Evolutionary conservation across 2,113 vertebrate genomes (phyloP).

Genomic region (Strix aluco): DNA sequence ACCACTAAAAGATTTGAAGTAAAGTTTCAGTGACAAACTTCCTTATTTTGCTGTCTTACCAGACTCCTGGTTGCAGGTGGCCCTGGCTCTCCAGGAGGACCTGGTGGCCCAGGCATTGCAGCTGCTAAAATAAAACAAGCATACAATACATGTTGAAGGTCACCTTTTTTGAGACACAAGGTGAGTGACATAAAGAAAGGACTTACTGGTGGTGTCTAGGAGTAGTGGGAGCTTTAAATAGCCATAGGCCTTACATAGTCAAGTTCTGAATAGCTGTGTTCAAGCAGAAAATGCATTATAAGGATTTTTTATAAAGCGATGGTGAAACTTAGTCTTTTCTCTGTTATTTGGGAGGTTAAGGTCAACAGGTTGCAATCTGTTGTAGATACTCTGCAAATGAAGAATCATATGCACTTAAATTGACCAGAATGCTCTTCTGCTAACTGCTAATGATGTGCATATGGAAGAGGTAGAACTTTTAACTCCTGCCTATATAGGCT

Average conservation of each 20-base stretch:
- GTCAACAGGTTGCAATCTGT: not conserved
- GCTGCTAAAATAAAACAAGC: constrained; percentile 71
- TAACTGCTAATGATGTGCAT: not conserved
- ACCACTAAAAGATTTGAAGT: not conserved
- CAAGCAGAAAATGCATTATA: not conserved
- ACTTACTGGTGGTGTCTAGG: not conserved
- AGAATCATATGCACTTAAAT: not conserved
- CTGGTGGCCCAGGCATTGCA: constrained; percentile 85
- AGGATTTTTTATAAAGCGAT: not conserved
- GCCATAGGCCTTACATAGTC: not conserved
- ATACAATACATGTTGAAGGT: not conserved
- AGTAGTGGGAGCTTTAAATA: not conserved
- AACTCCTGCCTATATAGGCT: not conserved
- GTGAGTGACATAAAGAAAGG: not conserved
- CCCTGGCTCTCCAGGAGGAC: constrained; percentile 89
- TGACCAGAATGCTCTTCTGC: not conserved
- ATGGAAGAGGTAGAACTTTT: not conserved
- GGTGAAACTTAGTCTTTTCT: not conserved
- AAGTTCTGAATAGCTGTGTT: not conserved
- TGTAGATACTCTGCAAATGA: not conserved
- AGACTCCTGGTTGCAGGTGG: constrained; percentile 74
- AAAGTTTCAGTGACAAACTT: not conserved
- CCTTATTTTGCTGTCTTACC: constrained; percentile 73
- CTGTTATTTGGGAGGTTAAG: not conserved
- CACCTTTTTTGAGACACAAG: not conserved